Evolutionary conservation across 2,797 vertebrate genomes (phyloP).

Genomic region (Betta splendens): DNA sequence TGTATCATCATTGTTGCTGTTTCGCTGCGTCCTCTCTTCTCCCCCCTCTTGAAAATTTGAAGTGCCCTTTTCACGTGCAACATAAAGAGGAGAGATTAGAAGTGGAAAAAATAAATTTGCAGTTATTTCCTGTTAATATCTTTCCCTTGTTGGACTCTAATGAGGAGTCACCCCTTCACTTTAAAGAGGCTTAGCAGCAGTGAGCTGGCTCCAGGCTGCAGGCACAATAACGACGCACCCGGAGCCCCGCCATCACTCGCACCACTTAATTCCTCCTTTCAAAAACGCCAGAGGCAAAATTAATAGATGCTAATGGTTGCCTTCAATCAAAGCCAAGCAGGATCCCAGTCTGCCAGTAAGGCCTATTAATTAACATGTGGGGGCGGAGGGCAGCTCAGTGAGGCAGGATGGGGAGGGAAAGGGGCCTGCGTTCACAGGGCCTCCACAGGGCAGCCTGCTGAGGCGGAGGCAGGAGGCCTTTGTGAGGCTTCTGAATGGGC

Average conservation of each 20-base stretch:
- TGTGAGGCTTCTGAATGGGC: slow-evolving; percentile 74
- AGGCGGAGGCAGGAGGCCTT: slow-evolving; percentile 69
- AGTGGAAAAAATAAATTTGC: slow-evolving; percentile 44
- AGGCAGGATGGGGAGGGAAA: slow-evolving; percentile 56
- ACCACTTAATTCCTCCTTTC: slow-evolving; percentile 79
- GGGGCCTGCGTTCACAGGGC: slow-evolving; percentile 78
- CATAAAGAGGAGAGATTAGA: slow-evolving; percentile 39
- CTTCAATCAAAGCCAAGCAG: slow-evolving; percentile 77
- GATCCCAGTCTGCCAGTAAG: slow-evolving; percentile 75
- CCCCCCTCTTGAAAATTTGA: slow-evolving; percentile 21
- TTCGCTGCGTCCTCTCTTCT: slow-evolving; percentile 7
- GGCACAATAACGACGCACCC: slow-evolving; percentile 78
- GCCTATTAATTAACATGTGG: slow-evolving; percentile 82
- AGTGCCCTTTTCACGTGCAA: slow-evolving; percentile 35
- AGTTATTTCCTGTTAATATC: slow-evolving; percentile 67
- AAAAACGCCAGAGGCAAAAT: slow-evolving; percentile 83
- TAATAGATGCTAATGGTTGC: slow-evolving; percentile 83
- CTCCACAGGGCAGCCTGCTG: slow-evolving; percentile 67
- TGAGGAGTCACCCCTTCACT: slow-evolving; percentile 69
- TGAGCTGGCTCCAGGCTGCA: slow-evolving; percentile 72
- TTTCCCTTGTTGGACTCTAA: slow-evolving; percentile 54
- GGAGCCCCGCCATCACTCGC: slow-evolving; percentile 72
- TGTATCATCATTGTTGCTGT: slow-evolving; percentile 35
- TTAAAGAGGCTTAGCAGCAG: slow-evolving; percentile 79
- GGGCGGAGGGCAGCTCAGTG: slow-evolving; percentile 14